Evolutionary conservation across 2,888 invertebrate genomes (phyloP).

Genomic region (Magallana nippona): DNA sequence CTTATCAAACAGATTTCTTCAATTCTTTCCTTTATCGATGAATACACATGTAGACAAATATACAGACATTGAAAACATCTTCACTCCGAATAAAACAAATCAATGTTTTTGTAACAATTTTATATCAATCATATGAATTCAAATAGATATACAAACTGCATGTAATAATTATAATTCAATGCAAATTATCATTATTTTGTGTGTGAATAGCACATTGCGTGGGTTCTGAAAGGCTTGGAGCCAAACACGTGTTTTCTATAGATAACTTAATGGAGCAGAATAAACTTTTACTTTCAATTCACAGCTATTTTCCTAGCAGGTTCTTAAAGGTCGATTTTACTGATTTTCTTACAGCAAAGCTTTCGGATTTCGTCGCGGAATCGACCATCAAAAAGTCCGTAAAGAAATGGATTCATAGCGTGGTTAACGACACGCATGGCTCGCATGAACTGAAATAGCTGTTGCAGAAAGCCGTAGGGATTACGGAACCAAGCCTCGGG

Average conservation of each 20-base stretch:
- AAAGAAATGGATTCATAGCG: constrained; percentile 40
- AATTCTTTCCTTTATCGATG: no score
- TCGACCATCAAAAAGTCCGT: constrained; percentile 38
- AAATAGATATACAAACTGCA: no score
- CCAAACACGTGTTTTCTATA: not conserved
- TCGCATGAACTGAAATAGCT: constrained; percentile 43
- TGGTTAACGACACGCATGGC: constrained; percentile 42
- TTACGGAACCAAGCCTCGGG: constrained; percentile 43
- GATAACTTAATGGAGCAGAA: not conserved
- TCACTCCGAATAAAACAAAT: no score
- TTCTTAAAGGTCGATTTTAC: constrained; percentile 19
- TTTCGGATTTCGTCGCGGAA: constrained; percentile 41
- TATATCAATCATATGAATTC: no score
- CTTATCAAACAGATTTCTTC: no score
- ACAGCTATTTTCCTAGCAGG: not conserved
- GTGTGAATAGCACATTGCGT: not conserved
- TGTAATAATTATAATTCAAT: no score
- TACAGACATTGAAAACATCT: no score
- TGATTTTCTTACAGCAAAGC: constrained; percentile 20
- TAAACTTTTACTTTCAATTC: not conserved
- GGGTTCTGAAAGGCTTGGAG: not conserved
- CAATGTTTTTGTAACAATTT: no score
- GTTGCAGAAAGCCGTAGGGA: constrained; percentile 39
- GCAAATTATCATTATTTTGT: no score
- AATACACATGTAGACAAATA: no score